Conservation (phyloP, 2,113 vertebrate genomes). For the Rhodinocichla rosea region DNA sequence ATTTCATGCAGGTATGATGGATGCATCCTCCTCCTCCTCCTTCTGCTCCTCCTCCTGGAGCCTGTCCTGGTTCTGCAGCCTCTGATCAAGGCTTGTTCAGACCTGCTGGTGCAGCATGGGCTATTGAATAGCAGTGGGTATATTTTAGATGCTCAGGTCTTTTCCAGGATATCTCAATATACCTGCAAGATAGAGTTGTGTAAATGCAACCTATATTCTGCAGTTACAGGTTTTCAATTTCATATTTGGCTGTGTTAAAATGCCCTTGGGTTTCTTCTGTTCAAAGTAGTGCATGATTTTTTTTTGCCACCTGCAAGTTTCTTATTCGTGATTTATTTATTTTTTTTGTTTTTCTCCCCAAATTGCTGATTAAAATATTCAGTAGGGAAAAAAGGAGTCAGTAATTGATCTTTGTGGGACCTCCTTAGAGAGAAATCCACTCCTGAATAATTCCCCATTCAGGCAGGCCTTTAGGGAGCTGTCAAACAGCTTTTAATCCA, state of each 20-base stretch:
- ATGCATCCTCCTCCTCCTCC: not conserved
- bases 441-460: not conserved
- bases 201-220: not conserved
- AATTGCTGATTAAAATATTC: not conserved
- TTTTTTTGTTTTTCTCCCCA: not conserved
- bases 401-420: not conserved
- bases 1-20: not conserved
- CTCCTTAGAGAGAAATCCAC: not conserved
- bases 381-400: not conserved
- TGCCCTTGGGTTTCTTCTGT: not conserved
- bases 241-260: not conserved
- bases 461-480: not conserved
- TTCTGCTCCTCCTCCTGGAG: not conserved
- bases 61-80: not conserved
- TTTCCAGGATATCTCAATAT: not conserved
- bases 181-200: not conserved
- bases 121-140: not conserved
- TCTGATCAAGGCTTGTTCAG: not conserved
- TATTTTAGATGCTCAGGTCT: not conserved
- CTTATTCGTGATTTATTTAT: not conserved
- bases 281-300: not conserved
- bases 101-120: fast-evolving
- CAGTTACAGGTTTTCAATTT: not conserved
- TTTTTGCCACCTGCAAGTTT: not conserved
- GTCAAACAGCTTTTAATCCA: slow-evolving; percentile 20